A percentile compares a stretch with the other conserved stretches of the same genome.
phyloP scores from a whole-genome alignment of 2,113 vertebrate genomes.

The Agapornis roseicollis region DNA sequence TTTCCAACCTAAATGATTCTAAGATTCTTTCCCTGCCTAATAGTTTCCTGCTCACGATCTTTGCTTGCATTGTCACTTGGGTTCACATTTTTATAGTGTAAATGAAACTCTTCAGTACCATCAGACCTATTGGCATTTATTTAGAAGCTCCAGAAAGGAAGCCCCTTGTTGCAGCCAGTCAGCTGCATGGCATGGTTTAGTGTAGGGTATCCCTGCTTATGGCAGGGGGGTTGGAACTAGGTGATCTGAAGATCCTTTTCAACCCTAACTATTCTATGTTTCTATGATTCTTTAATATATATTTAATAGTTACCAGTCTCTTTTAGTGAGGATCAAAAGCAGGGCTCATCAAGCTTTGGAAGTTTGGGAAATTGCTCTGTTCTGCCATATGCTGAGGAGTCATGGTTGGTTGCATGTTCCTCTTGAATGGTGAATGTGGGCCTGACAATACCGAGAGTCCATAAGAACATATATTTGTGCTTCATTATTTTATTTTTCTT shows the following conservation, averaged over 20 bases:
- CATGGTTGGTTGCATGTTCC: neutral
- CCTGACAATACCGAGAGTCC: too few relatives aligned
- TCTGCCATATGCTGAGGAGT: neutral
- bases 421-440: neutral
- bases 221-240: too few relatives aligned
- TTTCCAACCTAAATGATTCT: neutral
- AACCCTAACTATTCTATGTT: too few relatives aligned
- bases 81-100: neutral
- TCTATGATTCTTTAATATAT: too few relatives aligned
- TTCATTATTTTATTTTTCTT: neutral
- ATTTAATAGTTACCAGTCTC: neutral
- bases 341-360: neutral
- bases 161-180: neutral
- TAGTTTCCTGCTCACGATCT: accelerated
- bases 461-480: neutral
- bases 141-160: neutral
- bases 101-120: neutral
- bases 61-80: neutral
- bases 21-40: neutral
- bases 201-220: too few relatives aligned
- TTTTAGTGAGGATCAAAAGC: neutral
- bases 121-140: neutral
- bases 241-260: too few relatives aligned
- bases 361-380: neutral
- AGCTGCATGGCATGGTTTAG: too few relatives aligned